These are phyloP conservation scores for Struthio camelus DNA, from an alignment of 2,113 vertebrate genomes.

Conservation along the genomic window DNA sequence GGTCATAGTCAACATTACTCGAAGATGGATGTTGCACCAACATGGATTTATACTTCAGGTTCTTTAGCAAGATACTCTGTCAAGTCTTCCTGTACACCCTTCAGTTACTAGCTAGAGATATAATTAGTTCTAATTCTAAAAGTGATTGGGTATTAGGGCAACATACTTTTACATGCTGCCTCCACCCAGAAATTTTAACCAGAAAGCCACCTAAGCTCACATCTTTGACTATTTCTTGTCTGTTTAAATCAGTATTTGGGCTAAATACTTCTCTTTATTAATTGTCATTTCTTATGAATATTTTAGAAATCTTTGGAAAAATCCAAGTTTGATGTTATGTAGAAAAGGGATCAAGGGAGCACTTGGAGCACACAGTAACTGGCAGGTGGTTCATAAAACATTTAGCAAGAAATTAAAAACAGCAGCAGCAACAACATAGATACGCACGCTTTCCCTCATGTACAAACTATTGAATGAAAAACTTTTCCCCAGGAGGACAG, in stretches of 20 bases:
- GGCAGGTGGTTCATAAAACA: conserved; percentile 33
- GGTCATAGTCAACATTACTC: background rate
- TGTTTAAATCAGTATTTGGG: background rate
- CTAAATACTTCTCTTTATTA: background rate
- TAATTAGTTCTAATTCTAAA: background rate
- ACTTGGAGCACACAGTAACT: background rate
- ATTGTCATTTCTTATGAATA: background rate
- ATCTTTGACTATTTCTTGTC: background rate
- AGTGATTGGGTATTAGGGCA: background rate
- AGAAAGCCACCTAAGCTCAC: background rate
- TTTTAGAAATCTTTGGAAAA: background rate
- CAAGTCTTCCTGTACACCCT: background rate
- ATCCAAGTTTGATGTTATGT: background rate
- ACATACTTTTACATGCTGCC: background rate
- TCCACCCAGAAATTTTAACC: background rate
- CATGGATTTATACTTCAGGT: background rate
- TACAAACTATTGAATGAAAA: background rate
- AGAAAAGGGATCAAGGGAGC: background rate
- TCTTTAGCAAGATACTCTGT: background rate
- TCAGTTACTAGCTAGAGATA: background rate
- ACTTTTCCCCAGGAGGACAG: background rate
- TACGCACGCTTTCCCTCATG: background rate
- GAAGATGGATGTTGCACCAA: background rate
- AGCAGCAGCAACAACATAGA: background rate
- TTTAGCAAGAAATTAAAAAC: conserved; percentile 39